Percentiles rank a stretch among this genome's conserved stretches.
Evolutionary conservation across 2,113 vertebrate genomes (phyloP).

Genomic region (Sus scrofa): T2T-Sscrofa CM000825.6:44059501-44060000

Average conservation of each 20-base stretch:
- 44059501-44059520: background rate
- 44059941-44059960: slow-evolving; percentile 55
- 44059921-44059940: slow-evolving; percentile 58
- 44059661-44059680: slow-evolving; percentile 5
- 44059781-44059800: slow-evolving; percentile 61
- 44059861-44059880: slow-evolving; percentile 74
- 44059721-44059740: slow-evolving; percentile 60
- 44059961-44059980: slow-evolving; percentile 42
- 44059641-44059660: background rate
- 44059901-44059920: slow-evolving; percentile 71
- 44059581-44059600: background rate
- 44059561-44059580: background rate
- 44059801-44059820: slow-evolving; percentile 75
- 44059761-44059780: slow-evolving; percentile 81
- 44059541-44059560: background rate
- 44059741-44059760: slow-evolving; percentile 67
- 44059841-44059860: slow-evolving; percentile 81
- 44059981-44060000: background rate
- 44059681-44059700: slow-evolving; percentile 54
- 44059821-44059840: slow-evolving; percentile 79
- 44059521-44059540: background rate
- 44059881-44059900: slow-evolving; percentile 77
- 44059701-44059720: slow-evolving; percentile 54
- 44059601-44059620: accelerated
- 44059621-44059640: background rate